Percentiles rank a stretch among this genome's conserved stretches.
These are phyloP conservation scores for Callyntrura sp. DNA, from an alignment of 2,888 invertebrate genomes.

Conservation along the genomic window DNA sequence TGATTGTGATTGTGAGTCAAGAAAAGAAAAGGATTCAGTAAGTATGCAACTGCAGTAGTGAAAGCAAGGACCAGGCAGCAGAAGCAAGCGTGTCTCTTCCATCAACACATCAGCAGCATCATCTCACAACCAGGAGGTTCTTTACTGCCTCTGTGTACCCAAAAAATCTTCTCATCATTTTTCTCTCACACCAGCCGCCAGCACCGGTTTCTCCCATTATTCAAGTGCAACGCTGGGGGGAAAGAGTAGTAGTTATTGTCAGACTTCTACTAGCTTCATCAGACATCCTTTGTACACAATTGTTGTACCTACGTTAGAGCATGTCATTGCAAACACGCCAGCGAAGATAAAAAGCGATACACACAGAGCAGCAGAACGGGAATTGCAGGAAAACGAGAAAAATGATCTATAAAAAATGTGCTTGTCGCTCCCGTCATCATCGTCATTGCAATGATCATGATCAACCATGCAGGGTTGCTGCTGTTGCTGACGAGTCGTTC, in stretches of 20 bases:
- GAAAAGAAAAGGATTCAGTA: constrained; percentile 45
- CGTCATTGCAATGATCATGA: constrained; percentile 8
- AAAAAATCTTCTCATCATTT: not conserved
- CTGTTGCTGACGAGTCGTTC: not conserved
- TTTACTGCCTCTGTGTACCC: not conserved
- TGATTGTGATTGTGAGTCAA: constrained; percentile 25
- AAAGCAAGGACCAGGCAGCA: constrained; percentile 47
- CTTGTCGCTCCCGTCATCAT: constrained; percentile 2
- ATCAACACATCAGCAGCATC: constrained; percentile 5
- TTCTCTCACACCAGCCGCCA: no score
- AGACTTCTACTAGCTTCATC: constrained; percentile 1
- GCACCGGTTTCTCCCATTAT: not conserved
- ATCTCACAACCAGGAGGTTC: not conserved
- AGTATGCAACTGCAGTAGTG: constrained; percentile 58
- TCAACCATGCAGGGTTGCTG: not conserved
- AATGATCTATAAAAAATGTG: constrained; percentile 50
- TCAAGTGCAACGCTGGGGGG: constrained; percentile 65
- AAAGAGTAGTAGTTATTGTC: constrained; percentile 23
- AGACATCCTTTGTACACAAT: not conserved
- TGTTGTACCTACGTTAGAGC: not conserved
- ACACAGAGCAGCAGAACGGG: not conserved
- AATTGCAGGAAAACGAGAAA: constrained; percentile 1
- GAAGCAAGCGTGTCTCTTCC: constrained; percentile 14
- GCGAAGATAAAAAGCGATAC: not conserved
- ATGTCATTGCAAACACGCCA: not conserved